Percentiles rank a stretch among this genome's conserved stretches.
phyloP scores from a whole-genome alignment of 1,140 invertebrate genomes.

The Drosophila insularis region DNA sequence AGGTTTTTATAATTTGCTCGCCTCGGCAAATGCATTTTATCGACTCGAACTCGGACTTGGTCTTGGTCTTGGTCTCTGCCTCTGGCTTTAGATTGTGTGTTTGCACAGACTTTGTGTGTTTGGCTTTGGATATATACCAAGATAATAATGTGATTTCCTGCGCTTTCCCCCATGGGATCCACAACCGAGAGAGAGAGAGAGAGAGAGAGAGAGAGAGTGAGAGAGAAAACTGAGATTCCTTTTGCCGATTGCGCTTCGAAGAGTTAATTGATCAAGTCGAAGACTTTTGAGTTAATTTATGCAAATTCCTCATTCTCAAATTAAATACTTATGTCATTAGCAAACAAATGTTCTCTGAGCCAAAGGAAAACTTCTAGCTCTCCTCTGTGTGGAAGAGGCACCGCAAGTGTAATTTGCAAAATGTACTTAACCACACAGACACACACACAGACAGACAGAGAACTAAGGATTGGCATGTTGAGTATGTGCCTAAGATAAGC shows the following conservation, averaged over 20 bases:
- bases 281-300: slow-evolving; percentile 60
- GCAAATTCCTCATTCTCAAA: slow-evolving; percentile 71
- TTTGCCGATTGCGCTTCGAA: slow-evolving; percentile 17
- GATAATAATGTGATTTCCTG: slow-evolving; percentile 64
- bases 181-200: too few relatives aligned
- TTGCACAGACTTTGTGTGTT: slow-evolving; percentile 26
- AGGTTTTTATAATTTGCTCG: slow-evolving; percentile 59
- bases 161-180: slow-evolving; percentile 1
- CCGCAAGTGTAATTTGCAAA: slow-evolving; percentile 73
- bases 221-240: neutral
- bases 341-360: slow-evolving; percentile 43
- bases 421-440: slow-evolving; percentile 58
- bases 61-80: neutral
- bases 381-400: slow-evolving; percentile 28
- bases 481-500: slow-evolving; percentile 59
- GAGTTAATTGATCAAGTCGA: slow-evolving; percentile 16
- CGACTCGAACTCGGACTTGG: slow-evolving; percentile 13
- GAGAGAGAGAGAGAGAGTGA: too few relatives aligned
- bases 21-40: slow-evolving; percentile 52
- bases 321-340: slow-evolving; percentile 74
- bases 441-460: neutral
- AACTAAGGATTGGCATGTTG: slow-evolving; percentile 29
- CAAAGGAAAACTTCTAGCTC: slow-evolving; percentile 16
- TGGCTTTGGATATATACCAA: neutral
- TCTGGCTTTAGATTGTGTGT: slow-evolving; percentile 19